Conservation (phyloP, 2,113 vertebrate species). For the Eonycteris spelaea region DNA sequence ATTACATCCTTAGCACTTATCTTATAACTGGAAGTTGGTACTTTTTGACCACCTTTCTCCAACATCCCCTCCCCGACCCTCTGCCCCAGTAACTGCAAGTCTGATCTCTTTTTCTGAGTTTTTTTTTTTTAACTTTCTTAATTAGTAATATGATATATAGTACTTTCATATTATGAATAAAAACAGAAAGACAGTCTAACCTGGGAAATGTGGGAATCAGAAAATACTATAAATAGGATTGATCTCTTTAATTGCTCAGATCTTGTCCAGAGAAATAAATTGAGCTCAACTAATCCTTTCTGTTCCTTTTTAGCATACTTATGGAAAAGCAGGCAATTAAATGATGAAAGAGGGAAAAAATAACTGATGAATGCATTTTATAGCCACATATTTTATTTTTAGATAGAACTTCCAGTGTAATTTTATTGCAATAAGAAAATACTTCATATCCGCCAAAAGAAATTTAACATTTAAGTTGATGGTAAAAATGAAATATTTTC, state of each 20-base stretch:
- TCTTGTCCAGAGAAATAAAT: slow-evolving; percentile 78
- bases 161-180: slow-evolving; percentile 63
- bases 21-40: not conserved
- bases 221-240: slow-evolving; percentile 76
- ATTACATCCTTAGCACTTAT: not conserved
- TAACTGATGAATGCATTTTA: slow-evolving; percentile 74
- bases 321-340: slow-evolving; percentile 80
- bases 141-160: slow-evolving; percentile 53
- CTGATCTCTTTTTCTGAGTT: not conserved
- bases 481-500: slow-evolving; percentile 62
- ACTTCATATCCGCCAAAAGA: slow-evolving; percentile 51
- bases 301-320: slow-evolving; percentile 76
- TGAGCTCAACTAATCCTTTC: slow-evolving; percentile 75
- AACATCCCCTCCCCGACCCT: no score
- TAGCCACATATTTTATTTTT: slow-evolving; percentile 76
- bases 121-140: slow-evolving; percentile 4
- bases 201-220: slow-evolving; percentile 70
- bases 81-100: not conserved
- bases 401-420: slow-evolving; percentile 70
- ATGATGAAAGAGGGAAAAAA: slow-evolving; percentile 76
- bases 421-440: slow-evolving; percentile 67
- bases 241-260: slow-evolving; percentile 79
- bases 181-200: slow-evolving; percentile 66
- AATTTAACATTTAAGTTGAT: slow-evolving; percentile 58
- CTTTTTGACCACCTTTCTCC: not conserved